A percentile compares a stretch with the other conserved stretches of the same genome.
Conservation (phyloP, 2,797 vertebrate species). For the Kryptopterus vitreolus region DNA sequence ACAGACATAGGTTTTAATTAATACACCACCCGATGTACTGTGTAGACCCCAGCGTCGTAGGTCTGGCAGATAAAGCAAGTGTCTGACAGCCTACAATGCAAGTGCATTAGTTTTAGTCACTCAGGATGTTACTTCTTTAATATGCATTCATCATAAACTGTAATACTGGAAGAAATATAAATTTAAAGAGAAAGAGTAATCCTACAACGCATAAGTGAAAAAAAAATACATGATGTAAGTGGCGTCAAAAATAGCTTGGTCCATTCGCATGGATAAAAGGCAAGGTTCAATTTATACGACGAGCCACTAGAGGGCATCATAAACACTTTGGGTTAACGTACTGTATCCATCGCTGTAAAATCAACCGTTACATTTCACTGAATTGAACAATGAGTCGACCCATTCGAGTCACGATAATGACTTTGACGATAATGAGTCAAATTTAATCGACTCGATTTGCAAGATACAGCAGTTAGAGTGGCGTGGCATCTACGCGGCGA, state of each 20-base stretch:
- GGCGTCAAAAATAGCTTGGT: background rate
- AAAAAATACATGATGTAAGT: background rate
- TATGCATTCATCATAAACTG: background rate
- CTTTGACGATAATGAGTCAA: background rate
- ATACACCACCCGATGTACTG: background rate
- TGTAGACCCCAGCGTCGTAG: background rate
- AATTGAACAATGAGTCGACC: background rate
- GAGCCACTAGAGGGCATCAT: constrained; percentile 10
- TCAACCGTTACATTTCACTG: background rate
- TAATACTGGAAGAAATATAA: constrained; percentile 10
- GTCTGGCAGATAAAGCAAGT: background rate
- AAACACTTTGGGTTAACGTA: background rate
- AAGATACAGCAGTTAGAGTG: background rate
- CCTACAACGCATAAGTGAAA: background rate
- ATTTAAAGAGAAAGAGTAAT: background rate
- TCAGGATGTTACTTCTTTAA: background rate
- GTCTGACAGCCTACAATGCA: background rate
- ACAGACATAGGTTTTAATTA: constrained; percentile 2
- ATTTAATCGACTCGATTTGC: background rate
- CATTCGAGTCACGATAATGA: background rate
- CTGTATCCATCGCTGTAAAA: background rate
- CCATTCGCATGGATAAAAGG: background rate
- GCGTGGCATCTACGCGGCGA: background rate
- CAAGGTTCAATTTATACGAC: background rate
- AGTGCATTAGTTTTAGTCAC: background rate